phyloP scores from a whole-genome alignment of 2,888 invertebrate species.

The Meta bourneti region DNA sequence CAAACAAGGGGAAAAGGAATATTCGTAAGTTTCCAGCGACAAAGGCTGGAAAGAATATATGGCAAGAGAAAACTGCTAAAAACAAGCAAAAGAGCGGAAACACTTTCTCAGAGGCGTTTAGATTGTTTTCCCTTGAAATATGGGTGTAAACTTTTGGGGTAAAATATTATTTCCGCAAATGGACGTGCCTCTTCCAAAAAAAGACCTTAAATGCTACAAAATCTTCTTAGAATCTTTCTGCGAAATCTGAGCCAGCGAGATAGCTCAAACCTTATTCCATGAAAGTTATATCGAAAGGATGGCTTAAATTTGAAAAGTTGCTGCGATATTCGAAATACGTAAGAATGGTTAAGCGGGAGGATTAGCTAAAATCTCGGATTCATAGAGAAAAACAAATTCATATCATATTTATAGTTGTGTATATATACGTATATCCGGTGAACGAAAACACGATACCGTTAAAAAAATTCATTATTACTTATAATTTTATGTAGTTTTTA shows the following conservation, averaged over 20 bases:
- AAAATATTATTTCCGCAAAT: constrained; percentile 73
- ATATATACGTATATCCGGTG: background rate
- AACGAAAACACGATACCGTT: background rate
- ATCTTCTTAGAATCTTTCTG: constrained; percentile 36
- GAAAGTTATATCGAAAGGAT: constrained; percentile 19
- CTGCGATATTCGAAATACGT: background rate
- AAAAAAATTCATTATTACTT: no score
- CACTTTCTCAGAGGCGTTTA: constrained; percentile 70
- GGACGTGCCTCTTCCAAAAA: constrained; percentile 32
- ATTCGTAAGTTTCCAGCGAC: constrained; percentile 70
- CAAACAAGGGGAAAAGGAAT: constrained; percentile 71
- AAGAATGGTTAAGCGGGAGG: background rate
- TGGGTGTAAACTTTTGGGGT: constrained; percentile 71
- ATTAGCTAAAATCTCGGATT: background rate
- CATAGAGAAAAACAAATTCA: background rate
- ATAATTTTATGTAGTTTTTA: no score
- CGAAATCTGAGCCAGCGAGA: constrained; percentile 2
- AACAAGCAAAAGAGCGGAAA: constrained; percentile 72
- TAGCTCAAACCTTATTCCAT: constrained; percentile 13
- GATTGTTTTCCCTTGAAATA: constrained; percentile 72
- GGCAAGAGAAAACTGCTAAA: constrained; percentile 71
- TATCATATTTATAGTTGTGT: background rate
- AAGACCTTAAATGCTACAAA: constrained; percentile 55
- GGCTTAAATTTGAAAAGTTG: background rate
- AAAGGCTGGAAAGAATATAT: constrained; percentile 66